Conservation (phyloP, 2,797 vertebrate species). For the Catharus ustulatus region DNA sequence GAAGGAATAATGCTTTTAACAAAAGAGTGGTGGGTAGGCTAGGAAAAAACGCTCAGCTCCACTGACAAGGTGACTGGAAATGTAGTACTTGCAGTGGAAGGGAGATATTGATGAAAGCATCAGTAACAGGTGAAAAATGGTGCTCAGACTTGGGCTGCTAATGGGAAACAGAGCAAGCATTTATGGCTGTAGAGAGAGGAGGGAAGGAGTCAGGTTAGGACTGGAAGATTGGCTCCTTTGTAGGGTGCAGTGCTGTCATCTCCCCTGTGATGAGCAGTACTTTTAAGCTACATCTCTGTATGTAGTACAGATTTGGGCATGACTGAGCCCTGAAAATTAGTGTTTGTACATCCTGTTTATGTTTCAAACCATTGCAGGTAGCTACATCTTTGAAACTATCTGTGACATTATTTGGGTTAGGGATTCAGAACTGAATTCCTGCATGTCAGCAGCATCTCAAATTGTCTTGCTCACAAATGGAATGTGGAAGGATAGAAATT, state of each 20-base stretch:
- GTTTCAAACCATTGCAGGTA: not conserved
- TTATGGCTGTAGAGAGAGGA: not conserved
- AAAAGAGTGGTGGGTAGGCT: not conserved
- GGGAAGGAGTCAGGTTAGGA: not conserved
- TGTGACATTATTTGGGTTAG: not conserved
- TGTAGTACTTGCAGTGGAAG: not conserved
- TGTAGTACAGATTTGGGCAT: not conserved
- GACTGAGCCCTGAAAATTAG: not conserved
- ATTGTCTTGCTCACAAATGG: not conserved
- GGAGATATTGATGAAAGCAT: not conserved
- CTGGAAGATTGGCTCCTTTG: not conserved
- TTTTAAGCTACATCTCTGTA: not conserved
- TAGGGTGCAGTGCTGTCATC: not conserved
- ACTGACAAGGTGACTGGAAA: slow-evolving; percentile 14
- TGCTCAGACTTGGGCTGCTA: not conserved
- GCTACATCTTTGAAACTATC: not conserved
- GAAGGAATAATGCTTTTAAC: slow-evolving; percentile 34
- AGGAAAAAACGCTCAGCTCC: not conserved
- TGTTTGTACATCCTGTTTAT: not conserved
- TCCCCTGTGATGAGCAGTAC: rapidly evolving
- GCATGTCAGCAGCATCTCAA: not conserved
- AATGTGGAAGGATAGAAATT: not conserved
- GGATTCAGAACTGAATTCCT: not conserved
- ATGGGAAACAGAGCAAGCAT: not conserved
- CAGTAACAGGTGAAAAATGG: not conserved